Evolutionary conservation across 2,888 invertebrate species (phyloP), one percentile per base, ranked within the genome.

Genomic region (Nesidiocoris tenuis): DNA sequence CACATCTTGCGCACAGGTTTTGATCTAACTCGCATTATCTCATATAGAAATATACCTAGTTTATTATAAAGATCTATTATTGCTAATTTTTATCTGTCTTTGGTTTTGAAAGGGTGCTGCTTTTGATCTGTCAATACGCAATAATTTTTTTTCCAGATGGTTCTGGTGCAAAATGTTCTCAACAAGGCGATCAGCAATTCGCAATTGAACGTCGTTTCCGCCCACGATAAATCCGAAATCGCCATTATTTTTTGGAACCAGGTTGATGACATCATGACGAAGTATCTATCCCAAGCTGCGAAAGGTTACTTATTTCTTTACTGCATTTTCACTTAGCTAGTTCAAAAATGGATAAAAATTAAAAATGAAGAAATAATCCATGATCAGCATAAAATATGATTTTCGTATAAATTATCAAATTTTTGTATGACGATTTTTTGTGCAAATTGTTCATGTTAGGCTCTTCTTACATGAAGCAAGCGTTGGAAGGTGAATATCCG

Each of bases 401-500:
- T n/a, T n/a, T n/a, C n/a, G n/a, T n/a, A n/a, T n/a, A n/a, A n/a
- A n/a, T n/a, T n/a, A n/a, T n/a, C n/a, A n/a, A n/a, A n/a, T n/a
- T n/a, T n/a, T n/a, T n/a, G n/a, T n/a, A n/a, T n/a, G n/a, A n/a
- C n/a, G n/a, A n/a, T n/a, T n/a, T n/a, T n/a, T n/a, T n/a, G n/a
- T n/a, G n/a, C n/a, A n/a, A n/a, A n/a, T n/a, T n/a, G n/a, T n/a
- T n/a, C 39, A 12, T 12, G 39, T 39, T 68, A 81, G 81, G 77
- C 61, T 86, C 87, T 0, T 84, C 85, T 23, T 85, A 86, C 80
- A 88, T 94, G 61, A 91, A 90, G 81, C 94, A 94, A 83, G 91
- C 93, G 75, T 86, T 95, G 75, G 95, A 95, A 84, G 91, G 91
- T 75, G 95, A 95, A 82, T 95, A 90, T 83, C 95, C 95, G 2